Conservation (phyloP, 2,888 invertebrate species). For the Merodon equestris region DNA sequence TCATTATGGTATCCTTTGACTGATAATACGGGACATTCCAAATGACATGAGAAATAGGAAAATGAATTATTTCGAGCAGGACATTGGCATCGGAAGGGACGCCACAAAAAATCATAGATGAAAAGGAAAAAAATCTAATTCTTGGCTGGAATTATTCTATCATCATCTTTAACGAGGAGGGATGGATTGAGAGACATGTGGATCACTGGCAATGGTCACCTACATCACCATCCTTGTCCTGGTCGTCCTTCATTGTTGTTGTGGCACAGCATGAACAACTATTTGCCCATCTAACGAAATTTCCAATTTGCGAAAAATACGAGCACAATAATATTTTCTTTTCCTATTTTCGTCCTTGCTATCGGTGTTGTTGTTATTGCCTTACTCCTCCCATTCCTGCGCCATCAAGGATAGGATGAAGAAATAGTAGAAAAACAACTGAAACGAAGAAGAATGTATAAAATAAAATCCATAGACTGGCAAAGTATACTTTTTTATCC, state of each 20-base stretch:
- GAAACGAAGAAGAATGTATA: slow-evolving; percentile 4
- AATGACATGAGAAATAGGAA: slow-evolving; percentile 36
- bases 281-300: slow-evolving; percentile 65
- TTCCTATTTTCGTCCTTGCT: slow-evolving; percentile 56
- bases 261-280: slow-evolving; percentile 36
- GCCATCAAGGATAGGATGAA: slow-evolving; percentile 26
- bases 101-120: not conserved
- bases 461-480: slow-evolving; percentile 46
- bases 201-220: slow-evolving; percentile 49
- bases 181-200: slow-evolving; percentile 44
- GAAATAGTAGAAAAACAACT: slow-evolving; percentile 1
- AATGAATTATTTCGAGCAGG: slow-evolving; percentile 50
- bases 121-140: not conserved
- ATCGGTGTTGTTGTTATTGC: slow-evolving; percentile 27
- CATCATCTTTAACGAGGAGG: slow-evolving; percentile 34
- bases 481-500: slow-evolving; percentile 64
- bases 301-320: slow-evolving; percentile 69
- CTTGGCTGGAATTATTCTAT: slow-evolving; percentile 53
- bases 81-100: too few species aligned
- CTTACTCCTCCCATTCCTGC: slow-evolving; percentile 25
- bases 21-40: slow-evolving; percentile 61
- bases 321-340: slow-evolving; percentile 66
- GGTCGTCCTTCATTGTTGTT: not conserved
- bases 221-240: slow-evolving; percentile 31
- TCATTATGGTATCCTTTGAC: slow-evolving; percentile 62